Evolutionary conservation across 2,113 vertebrate species (phyloP).

Genomic region (Oryzias curvinotus): DNA sequence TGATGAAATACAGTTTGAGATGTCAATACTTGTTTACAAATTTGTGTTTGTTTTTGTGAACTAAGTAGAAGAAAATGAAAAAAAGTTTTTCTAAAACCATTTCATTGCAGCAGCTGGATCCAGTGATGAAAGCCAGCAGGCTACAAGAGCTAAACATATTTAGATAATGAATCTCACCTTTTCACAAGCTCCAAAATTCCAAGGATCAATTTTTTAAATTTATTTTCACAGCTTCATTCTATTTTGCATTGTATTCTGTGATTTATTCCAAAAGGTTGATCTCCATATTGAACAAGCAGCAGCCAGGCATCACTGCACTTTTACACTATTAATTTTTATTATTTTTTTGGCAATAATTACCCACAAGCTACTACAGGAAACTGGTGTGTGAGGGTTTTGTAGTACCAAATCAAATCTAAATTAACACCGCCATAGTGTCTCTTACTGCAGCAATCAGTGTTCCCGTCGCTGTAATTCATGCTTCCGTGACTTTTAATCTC

Average conservation of each 20-base stretch:
- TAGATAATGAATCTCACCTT: constrained; percentile 11
- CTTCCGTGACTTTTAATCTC: constrained; percentile 54
- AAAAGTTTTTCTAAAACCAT: not conserved
- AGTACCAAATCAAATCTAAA: constrained; percentile 60
- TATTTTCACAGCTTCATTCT: constrained; percentile 8
- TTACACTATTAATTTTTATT: constrained; percentile 53
- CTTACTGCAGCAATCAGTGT: constrained; percentile 36
- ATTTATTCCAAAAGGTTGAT: constrained; percentile 17
- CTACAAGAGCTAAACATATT: constrained; percentile 10
- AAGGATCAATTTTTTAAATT: constrained; percentile 27
- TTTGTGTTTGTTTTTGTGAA: too few species aligned
- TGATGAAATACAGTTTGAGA: too few species aligned
- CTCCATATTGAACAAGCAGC: constrained; percentile 28
- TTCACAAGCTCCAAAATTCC: constrained; percentile 18
- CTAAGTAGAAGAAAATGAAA: too few species aligned
- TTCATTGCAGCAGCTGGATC: constrained; percentile 21
- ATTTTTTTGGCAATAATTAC: constrained; percentile 57
- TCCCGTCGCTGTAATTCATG: constrained; percentile 33
- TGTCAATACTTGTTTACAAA: too few species aligned
- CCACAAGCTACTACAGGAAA: constrained; percentile 46
- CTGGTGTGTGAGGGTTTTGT: constrained; percentile 31
- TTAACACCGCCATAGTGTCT: constrained; percentile 45
- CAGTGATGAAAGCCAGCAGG: constrained; percentile 7
- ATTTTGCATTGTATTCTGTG: constrained; percentile 12
- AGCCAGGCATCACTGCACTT: constrained; percentile 46